A percentile compares a stretch with the other conserved stretches of the same genome.
phyloP scores from a whole-genome alignment of 1,140 invertebrate genomes.

The Listronotus oregonensis region DNA sequence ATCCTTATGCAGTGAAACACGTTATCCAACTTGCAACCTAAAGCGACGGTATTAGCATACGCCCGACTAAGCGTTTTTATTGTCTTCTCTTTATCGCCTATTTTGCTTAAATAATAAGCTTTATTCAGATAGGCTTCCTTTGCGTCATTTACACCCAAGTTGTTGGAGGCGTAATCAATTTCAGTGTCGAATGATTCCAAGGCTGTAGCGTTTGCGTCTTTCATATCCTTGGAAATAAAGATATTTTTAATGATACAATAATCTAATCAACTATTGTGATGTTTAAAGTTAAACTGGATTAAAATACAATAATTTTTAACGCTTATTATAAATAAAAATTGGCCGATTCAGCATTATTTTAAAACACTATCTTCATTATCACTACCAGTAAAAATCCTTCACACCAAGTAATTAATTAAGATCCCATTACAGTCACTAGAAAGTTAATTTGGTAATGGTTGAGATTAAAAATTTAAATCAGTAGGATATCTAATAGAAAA shows the following conservation, averaged over 20 bases:
- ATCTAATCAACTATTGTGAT: background rate
- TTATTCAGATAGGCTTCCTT: slow-evolving; percentile 84
- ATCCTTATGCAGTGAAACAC: slow-evolving; percentile 88
- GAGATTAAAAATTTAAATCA: too few species aligned
- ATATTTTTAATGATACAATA: slow-evolving; percentile 34
- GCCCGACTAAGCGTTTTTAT: slow-evolving; percentile 77
- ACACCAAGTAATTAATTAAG: too few species aligned
- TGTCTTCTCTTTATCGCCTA: slow-evolving; percentile 86
- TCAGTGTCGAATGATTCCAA: slow-evolving; percentile 81
- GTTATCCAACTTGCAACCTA: slow-evolving; percentile 86
- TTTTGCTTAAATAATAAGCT: slow-evolving; percentile 91
- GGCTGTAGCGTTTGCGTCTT: slow-evolving; percentile 77
- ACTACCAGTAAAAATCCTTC: too few species aligned
- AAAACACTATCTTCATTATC: too few species aligned
- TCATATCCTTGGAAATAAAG: slow-evolving; percentile 80
- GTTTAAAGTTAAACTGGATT: too few species aligned
- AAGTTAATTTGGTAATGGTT: too few species aligned
- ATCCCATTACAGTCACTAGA: too few species aligned
- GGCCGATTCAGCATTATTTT: too few species aligned
- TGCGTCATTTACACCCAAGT: slow-evolving; percentile 86
- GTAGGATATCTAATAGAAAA: too few species aligned
- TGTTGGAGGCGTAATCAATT: slow-evolving; percentile 90
- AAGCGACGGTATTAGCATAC: slow-evolving; percentile 86
- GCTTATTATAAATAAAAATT: too few species aligned
- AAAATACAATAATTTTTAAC: too few species aligned